These are phyloP conservation scores for Orthonychiurus folsomi DNA, from an alignment of 2,888 invertebrate genomes.

Conservation along the genomic window DNA sequence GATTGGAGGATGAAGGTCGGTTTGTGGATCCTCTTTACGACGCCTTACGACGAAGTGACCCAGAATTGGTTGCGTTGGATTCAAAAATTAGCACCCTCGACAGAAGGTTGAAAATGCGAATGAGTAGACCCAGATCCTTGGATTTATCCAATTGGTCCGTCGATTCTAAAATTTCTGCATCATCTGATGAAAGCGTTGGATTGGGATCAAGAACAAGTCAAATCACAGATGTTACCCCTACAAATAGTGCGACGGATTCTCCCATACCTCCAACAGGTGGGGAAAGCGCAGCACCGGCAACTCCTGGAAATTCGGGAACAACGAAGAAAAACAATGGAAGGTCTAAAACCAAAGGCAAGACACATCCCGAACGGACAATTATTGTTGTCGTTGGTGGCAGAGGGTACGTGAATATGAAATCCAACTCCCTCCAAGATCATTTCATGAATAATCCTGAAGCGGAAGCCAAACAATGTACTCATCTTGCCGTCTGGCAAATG, in stretches of 20 bases:
- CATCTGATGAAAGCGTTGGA: slow-evolving; percentile 59
- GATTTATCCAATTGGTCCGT: slow-evolving; percentile 83
- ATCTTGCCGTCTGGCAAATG: slow-evolving; percentile 83
- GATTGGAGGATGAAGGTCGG: slow-evolving; percentile 70
- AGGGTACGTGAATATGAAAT: slow-evolving; percentile 77
- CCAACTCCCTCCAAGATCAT: slow-evolving; percentile 49
- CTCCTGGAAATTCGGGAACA: slow-evolving; percentile 11
- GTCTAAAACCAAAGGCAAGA: slow-evolving; percentile 16
- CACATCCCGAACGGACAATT: slow-evolving; percentile 53
- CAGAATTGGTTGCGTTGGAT: slow-evolving; percentile 72
- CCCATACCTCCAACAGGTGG: slow-evolving; percentile 4
- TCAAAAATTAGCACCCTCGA: slow-evolving; percentile 73
- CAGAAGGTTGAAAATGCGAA: slow-evolving; percentile 68
- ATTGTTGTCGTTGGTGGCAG: slow-evolving; percentile 79
- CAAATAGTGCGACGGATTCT: neutral
- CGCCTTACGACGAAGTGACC: slow-evolving; percentile 67
- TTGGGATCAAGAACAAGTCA: slow-evolving; percentile 48
- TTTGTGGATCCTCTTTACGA: slow-evolving; percentile 62
- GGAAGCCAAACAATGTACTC: slow-evolving; percentile 58
- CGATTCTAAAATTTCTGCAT: slow-evolving; percentile 73
- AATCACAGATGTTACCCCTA: slow-evolving; percentile 60
- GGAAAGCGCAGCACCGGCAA: neutral
- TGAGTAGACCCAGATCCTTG: slow-evolving; percentile 67
- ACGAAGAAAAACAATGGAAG: slow-evolving; percentile 15
- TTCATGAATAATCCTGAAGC: slow-evolving; percentile 52